Evolutionary conservation across 2,797 vertebrate species (phyloP), one percentile per base, ranked within the genome.

Genomic region (Epinephelus coioides): DNA sequence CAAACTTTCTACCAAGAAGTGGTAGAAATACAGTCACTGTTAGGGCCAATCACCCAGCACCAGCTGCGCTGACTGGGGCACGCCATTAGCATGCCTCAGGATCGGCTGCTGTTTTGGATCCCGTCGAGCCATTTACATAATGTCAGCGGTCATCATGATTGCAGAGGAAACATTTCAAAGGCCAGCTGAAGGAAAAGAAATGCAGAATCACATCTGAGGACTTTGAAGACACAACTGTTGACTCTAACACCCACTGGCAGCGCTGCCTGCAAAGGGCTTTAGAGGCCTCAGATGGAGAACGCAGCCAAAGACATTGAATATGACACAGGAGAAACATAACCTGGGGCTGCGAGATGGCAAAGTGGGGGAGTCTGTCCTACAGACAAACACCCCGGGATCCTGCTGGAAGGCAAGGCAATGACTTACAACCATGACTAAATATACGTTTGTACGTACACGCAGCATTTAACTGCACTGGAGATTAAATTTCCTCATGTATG

Each of bases 241-340:
- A 85, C 54, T 81, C 57, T 82, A 82, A 89, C 83, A 78, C 47
- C 82, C 65, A 79, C 44, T 84, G 87, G 85, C 87, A 87, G 78
- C 76, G 12, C 23, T 30, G 67, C 59, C 70, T 83, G 68, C 47
- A 65, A 51, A 38, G 23, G 25, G 57, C 62, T 64, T 34, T 38
- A 17, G 27, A 73, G 73, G 78, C 63, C 25, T 79, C 63, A 65
- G 50, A 70, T 65, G 56, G 59, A 73, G 25, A 81, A 69, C 64
- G 66, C 76, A 70, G 69, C 53, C 64, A 56, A 61, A 78, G 65
- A 81, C 84, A 87, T 73, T 2, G 19, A 70, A 74, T 79, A 38
- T 86, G 85, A 88, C 84, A 87, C 23, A 25, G 17, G 60, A 70
- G 64, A 71, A 73, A 71, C 68, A 76, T 63, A 68, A 83, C 86